Conservation (phyloP, 2,113 vertebrate genomes). For the Tiliqua scincoides region DNA sequence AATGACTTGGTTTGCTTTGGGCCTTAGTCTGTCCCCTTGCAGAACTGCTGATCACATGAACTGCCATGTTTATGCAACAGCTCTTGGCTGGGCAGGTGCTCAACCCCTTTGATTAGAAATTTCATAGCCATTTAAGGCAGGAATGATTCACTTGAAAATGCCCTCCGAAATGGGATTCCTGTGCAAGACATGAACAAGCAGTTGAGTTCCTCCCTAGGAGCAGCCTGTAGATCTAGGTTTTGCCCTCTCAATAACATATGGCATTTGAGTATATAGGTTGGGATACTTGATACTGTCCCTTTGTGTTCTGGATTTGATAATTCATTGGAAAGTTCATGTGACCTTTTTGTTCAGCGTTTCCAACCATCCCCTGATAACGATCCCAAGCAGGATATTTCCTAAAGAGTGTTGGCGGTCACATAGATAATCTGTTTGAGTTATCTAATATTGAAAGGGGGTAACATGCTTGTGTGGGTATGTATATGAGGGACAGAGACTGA, state of each 20-base stretch:
- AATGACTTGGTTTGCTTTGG: background rate
- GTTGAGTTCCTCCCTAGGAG: background rate
- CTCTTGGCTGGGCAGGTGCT: background rate
- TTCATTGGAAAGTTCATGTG: background rate
- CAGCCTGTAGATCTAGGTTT: background rate
- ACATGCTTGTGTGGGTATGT: background rate
- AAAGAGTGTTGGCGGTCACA: background rate
- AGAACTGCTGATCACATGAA: background rate
- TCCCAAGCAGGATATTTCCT: background rate
- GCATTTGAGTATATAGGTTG: constrained; percentile 26
- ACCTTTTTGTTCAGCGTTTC: constrained; percentile 9
- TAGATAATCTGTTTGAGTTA: background rate
- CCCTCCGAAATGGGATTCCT: background rate
- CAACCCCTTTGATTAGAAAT: background rate
- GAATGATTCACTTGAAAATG: background rate
- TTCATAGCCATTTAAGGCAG: background rate
- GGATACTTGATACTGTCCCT: constrained; percentile 6
- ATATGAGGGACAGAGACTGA: background rate
- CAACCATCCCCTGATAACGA: background rate
- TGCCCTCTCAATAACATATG: background rate
- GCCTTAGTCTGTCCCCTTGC: background rate
- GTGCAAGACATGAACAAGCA: background rate
- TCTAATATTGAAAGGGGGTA: background rate
- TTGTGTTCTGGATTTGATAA: constrained; percentile 10
- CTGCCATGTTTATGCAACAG: background rate